Evolutionary conservation across 2,113 vertebrate genomes (phyloP), one percentile per base, ranked within the genome.

Genomic region (Gadus macrocephalus): DNA sequence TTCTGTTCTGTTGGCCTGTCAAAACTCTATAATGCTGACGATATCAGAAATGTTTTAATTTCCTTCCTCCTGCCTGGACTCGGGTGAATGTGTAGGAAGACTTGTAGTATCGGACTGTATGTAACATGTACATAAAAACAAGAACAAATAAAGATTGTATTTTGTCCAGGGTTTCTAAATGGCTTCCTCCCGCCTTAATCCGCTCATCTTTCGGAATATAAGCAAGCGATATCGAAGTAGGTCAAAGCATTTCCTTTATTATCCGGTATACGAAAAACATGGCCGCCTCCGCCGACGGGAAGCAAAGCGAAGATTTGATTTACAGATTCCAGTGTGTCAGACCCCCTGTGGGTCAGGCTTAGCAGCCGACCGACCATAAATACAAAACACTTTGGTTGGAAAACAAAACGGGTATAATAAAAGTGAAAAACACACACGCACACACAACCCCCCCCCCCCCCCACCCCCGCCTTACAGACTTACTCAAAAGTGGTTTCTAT

Each of bases 111-210:
- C 93, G 90, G 65, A 88, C 91, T 98, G 95, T 98, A 96, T 95
- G 94, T 97, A 96, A 92, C 96, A 95, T 98, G 96, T 86, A 98
- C 97, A 98, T 49, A 49, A 49, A 49, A 49, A 49, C 42, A 49
- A 49, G 8, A 9, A 88, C 85, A 90, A 93, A 96, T 94, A 95
- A 94, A 98, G 94, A 95, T 94, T 98, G 96, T 98, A 98, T 98
- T 98, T 98, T 98, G 92, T 95, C 96, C 92, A 95, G 90, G 90
- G 92, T 94, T 90, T 96, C 91, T 49, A 49, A 49, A 9, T 49
- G 42, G 9, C 8, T 12, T 49, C 42, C 42, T 49, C 42, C 42
- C 2, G 9, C 2, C 12, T 22, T 7, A 27, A 14, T 61, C 22
- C 22, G 19, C 15, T 19, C 17, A 59, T 59, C 7, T 17, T 61